Conservation (phyloP, 2,797 vertebrate genomes). For the Hybognathus amarus region DNA sequence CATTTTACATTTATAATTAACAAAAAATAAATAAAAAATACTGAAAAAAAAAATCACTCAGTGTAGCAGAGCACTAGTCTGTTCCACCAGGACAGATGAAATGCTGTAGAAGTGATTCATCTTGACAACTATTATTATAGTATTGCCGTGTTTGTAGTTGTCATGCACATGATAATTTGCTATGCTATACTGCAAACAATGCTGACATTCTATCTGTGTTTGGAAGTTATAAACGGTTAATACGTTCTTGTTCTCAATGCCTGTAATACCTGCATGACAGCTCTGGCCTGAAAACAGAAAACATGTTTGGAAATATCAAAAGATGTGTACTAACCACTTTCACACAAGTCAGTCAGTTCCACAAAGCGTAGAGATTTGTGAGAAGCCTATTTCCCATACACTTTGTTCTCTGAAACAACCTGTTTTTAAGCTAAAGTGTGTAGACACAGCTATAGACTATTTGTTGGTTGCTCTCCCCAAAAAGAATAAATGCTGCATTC, state of each 20-base stretch:
- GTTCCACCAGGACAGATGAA: background rate
- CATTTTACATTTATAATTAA: background rate
- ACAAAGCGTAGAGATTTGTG: background rate
- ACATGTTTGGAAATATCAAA: constrained; percentile 11
- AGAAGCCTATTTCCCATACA: background rate
- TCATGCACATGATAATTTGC: background rate
- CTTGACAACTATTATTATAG: background rate
- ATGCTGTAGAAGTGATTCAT: background rate
- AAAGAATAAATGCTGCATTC: background rate
- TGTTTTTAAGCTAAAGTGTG: background rate
- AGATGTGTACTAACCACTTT: background rate
- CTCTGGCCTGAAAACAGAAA: background rate
- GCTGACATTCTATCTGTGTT: background rate
- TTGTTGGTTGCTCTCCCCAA: background rate
- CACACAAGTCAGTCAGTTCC: background rate
- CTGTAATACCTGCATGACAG: background rate
- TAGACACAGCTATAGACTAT: background rate
- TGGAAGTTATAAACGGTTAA: background rate
- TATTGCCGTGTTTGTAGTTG: background rate
- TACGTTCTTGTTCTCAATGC: background rate
- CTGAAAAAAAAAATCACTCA: background rate
- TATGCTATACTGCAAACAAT: background rate
- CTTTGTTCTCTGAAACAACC: background rate
- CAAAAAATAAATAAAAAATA: too few relatives aligned
- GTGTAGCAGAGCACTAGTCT: background rate